Evolutionary conservation across 2,888 invertebrate species (phyloP), one percentile per base, ranked within the genome.

Genomic region (Seira musarum): DNA sequence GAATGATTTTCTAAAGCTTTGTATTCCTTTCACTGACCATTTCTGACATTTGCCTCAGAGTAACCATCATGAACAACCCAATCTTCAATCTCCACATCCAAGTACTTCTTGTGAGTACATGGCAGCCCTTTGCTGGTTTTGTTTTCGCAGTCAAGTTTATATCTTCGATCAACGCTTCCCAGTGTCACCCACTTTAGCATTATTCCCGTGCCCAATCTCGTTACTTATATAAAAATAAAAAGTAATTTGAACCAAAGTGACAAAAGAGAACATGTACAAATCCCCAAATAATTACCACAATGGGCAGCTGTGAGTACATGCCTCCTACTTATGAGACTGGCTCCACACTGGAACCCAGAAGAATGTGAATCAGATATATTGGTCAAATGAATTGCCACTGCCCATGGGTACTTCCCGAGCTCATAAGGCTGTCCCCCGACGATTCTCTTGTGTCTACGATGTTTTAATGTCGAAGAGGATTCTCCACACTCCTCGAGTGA

Each of bases 361-460:
- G 64, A 73, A 64, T 30, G 30, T 8, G 40, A 61, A 17, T 71
- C 61, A 71, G 25, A 30, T 61, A 63, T 8, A 67, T 49, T 49
- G 21, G 24, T 25, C 15, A 65, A 24, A n/a, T 67, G 73, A 2
- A 79, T 8, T 5, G 79, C 17, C 0, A 73, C 72, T 13, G 61
- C 40, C 78, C 78, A 82, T n/a, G 83, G 83, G 61, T 79, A 81
- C n/a, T 75, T 72, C 2, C 81, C 81, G 0, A 76, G 21, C n/a
- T 76, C 74, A 30, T 73, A 80, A n/a, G 83, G 70, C n/a, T 60
- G 61, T n/a, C 83, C 83, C 1, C 83, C 83, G 5, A 83, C 82
- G 46, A 83, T 82, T n/a, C 83, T 61, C 60, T 82, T 83, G 8
- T 46, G 46, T 61, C 83, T 60, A 0, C 17, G 64, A 35, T 2